These are phyloP conservation scores for Petrophora chlorosata DNA, from an alignment of 2,888 invertebrate genomes.

Conservation along the genomic window DNA sequence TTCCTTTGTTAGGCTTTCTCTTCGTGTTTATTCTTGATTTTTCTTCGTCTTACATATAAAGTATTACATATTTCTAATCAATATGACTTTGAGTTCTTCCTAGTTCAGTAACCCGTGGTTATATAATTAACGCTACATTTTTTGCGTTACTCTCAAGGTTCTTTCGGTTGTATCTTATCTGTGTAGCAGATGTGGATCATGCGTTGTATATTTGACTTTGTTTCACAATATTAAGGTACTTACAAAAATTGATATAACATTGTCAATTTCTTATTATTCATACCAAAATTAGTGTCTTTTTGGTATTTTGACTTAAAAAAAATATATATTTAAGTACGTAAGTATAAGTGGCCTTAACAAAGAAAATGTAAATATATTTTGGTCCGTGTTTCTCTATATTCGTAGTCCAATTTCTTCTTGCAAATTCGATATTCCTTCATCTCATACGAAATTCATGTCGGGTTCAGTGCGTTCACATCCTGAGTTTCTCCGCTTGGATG, in stretches of 20 bases:
- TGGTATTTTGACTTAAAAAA: too few relatives aligned
- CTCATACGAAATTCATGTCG: conserved; percentile 1
- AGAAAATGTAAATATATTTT: too few relatives aligned
- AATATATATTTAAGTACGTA: too few relatives aligned
- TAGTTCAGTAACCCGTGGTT: conserved; percentile 5
- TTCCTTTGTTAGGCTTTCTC: too few relatives aligned
- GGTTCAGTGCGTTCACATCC: conserved; percentile 8
- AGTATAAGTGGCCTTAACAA: too few relatives aligned
- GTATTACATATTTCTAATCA: not conserved
- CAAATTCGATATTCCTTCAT: not conserved
- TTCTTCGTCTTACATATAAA: not conserved
- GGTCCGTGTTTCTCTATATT: not conserved
- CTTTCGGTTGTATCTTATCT: conserved; percentile 6
- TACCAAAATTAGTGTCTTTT: too few relatives aligned
- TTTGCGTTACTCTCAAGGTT: not conserved
- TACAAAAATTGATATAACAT: too few relatives aligned
- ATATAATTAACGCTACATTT: not conserved
- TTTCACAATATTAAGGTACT: too few relatives aligned
- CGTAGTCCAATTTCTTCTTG: not conserved
- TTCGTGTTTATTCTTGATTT: not conserved
- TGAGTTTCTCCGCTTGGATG: conserved; percentile 18
- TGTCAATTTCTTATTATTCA: too few relatives aligned
- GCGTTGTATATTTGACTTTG: too few relatives aligned
- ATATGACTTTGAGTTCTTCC: conserved; percentile 1
- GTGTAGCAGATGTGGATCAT: conserved; percentile 5